Percentiles rank a stretch among this genome's conserved stretches.
phyloP scores from a whole-genome alignment of 1,140 invertebrate species.

The Aporrectodea caliginosa region DNA sequence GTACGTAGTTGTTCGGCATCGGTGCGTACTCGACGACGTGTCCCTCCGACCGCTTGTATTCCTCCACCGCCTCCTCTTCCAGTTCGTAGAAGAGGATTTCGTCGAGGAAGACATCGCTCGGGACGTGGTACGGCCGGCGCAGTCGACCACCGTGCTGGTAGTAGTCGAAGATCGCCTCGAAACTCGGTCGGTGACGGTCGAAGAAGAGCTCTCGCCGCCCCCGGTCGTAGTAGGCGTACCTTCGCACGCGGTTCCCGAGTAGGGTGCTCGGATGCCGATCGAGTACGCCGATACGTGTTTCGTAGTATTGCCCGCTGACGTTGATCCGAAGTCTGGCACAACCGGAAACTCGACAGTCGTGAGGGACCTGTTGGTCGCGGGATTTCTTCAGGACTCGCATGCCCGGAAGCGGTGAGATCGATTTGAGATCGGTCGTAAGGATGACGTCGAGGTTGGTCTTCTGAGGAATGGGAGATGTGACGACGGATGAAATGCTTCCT shows the following conservation, averaged over 20 bases:
- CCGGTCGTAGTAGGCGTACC: constrained; percentile 51
- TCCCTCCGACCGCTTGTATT: constrained; percentile 52
- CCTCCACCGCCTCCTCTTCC: constrained; percentile 49
- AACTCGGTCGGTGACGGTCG: constrained; percentile 55
- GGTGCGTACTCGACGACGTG: constrained; percentile 46
- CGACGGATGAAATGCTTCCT: neutral
- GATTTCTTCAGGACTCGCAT: neutral
- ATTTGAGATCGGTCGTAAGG: neutral
- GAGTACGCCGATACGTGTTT: constrained; percentile 92
- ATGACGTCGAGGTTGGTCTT: neutral
- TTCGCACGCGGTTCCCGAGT: constrained; percentile 42
- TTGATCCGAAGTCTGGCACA: constrained; percentile 92
- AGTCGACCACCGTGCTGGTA: constrained; percentile 63
- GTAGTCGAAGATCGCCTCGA: constrained; percentile 89
- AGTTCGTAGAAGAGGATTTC: constrained; percentile 55
- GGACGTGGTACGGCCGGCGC: constrained; percentile 47
- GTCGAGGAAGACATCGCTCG: constrained; percentile 53
- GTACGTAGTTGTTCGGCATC: constrained; percentile 44
- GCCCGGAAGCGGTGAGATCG: too few relatives aligned
- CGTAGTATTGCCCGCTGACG: constrained; percentile 96
- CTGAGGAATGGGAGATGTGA: neutral
- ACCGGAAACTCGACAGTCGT: constrained; percentile 11
- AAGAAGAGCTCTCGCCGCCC: constrained; percentile 54
- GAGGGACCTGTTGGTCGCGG: too few relatives aligned
- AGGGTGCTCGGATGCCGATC: constrained; percentile 94